These are phyloP conservation scores for Sciurus carolinensis DNA, from an alignment of 2,797 vertebrate species.

Conservation along the genomic window DNA sequence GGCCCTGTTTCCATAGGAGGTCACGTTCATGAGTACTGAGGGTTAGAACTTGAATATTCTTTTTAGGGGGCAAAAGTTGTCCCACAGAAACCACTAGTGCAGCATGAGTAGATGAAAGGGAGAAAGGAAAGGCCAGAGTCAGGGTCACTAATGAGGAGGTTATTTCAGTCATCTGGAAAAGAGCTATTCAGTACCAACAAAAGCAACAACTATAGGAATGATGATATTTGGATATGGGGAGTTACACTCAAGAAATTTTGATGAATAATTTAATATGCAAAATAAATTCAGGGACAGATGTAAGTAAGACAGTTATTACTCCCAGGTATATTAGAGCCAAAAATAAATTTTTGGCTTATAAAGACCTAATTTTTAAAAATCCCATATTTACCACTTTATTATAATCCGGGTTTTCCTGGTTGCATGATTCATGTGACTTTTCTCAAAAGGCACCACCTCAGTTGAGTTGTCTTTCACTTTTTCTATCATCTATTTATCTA, in stretches of 20 bases:
- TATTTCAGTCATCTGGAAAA: no score
- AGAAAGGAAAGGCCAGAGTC: not conserved
- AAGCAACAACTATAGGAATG: not conserved
- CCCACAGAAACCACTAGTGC: not conserved
- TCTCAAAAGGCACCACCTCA: not conserved
- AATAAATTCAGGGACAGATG: not conserved
- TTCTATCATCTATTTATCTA: not conserved
- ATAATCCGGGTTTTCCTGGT: not conserved
- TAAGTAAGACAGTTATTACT: not conserved
- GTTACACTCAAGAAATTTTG: not conserved
- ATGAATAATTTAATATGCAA: not conserved
- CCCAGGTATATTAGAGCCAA: not conserved
- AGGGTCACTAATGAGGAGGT: not conserved
- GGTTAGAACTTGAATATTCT: not conserved
- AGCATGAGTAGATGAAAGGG: not conserved
- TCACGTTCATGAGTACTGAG: not conserved
- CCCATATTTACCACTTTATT: not conserved
- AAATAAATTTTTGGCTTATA: constrained; percentile 1
- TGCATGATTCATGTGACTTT: not conserved
- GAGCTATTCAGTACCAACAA: not conserved
- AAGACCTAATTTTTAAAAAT: not conserved
- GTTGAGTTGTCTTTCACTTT: not conserved
- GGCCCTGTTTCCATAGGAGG: not conserved
- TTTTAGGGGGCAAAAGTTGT: not conserved
- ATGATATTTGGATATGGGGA: not conserved